phyloP scores from a whole-genome alignment of 2,888 invertebrate species.

The Patella caerulea region DNA sequence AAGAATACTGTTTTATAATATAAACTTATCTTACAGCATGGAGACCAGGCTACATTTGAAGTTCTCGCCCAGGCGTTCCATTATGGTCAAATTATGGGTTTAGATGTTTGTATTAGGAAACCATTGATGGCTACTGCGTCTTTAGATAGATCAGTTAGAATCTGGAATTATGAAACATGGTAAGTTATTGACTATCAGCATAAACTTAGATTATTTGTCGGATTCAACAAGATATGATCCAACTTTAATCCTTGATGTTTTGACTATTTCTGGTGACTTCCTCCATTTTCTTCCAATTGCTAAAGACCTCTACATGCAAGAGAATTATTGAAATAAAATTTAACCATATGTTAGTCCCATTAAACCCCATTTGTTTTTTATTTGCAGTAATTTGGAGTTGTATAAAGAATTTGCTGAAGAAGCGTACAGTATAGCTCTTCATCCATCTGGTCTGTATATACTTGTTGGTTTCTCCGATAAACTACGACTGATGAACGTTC shows the following conservation, averaged over 20 bases:
- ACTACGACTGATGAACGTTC: slow-evolving; percentile 87
- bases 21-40: slow-evolving; percentile 42
- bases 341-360: too few species aligned
- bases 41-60: slow-evolving; percentile 69
- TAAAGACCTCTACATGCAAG: too few species aligned
- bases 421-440: slow-evolving; percentile 83
- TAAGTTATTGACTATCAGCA: slow-evolving; percentile 55
- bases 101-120: slow-evolving; percentile 91
- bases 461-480: slow-evolving; percentile 93
- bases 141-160: slow-evolving; percentile 85
- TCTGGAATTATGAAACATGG: slow-evolving; percentile 93
- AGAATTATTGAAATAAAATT: too few species aligned
- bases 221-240: too few species aligned
- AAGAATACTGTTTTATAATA: too few species aligned
- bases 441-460: slow-evolving; percentile 85
- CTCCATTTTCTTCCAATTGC: too few species aligned
- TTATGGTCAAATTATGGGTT: slow-evolving; percentile 83
- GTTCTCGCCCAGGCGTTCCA: slow-evolving; percentile 75
- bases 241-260: too few species aligned
- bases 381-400: slow-evolving; percentile 77
- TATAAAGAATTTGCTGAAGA: slow-evolving; percentile 85
- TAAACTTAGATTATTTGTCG: background rate
- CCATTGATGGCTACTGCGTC: slow-evolving; percentile 88
- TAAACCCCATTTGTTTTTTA: background rate
- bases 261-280: too few species aligned